Conservation (phyloP, 2,113 vertebrate genomes). For the Tachycineta bicolor region DNA sequence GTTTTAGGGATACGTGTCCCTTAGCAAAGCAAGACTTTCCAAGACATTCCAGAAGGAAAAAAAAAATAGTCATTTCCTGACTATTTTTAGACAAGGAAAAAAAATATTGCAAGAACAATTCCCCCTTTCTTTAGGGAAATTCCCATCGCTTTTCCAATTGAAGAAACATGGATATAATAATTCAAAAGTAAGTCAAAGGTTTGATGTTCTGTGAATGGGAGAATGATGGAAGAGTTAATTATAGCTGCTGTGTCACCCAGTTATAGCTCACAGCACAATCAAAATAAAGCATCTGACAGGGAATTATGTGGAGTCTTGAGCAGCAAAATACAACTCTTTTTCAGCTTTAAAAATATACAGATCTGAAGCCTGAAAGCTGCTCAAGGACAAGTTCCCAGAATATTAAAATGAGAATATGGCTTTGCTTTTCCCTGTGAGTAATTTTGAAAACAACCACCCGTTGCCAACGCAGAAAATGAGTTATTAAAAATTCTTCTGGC, state of each 20-base stretch:
- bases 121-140: slow-evolving; percentile 1
- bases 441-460: neutral
- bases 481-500: neutral
- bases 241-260: slow-evolving; percentile 41
- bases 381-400: neutral
- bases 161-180: slow-evolving; percentile 15
- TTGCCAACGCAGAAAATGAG: neutral
- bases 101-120: neutral
- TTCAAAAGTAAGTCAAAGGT: slow-evolving; percentile 41
- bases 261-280: slow-evolving; percentile 23
- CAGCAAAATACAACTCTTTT: slow-evolving; percentile 7
- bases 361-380: neutral
- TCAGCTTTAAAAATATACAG: neutral
- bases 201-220: slow-evolving; percentile 20
- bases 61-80: neutral
- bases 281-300: slow-evolving; percentile 49
- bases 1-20: neutral
- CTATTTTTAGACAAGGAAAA: neutral
- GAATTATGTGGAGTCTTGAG: slow-evolving; percentile 3
- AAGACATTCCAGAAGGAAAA: neutral
- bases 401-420: neutral
- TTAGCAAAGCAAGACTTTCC: neutral
- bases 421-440: neutral
- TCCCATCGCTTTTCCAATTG: neutral
- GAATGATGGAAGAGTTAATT: slow-evolving; percentile 59